Evolutionary conservation across 2,888 invertebrate species (phyloP), one percentile per base, ranked within the genome.

Genomic region (Lamproptera curius): DNA sequence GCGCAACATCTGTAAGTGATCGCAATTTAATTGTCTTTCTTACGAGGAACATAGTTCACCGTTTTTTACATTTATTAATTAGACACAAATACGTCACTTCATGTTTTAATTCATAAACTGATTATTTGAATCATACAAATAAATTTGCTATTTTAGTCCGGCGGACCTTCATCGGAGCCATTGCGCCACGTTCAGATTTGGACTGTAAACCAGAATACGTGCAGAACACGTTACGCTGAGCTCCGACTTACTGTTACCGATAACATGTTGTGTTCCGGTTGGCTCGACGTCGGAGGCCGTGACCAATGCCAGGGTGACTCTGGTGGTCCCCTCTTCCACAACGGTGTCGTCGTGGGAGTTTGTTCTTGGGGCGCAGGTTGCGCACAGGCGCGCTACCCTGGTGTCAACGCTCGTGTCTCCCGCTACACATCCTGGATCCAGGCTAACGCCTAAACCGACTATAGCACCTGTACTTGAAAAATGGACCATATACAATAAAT

Each of bases 201-300:
- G 59, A 54, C 62, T 0, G 51, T 73, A 2, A 75, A 73, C 51
- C 65, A 65, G 14, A 42, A 35, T 2, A 50, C 33, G 2, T 77
- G 77, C 55, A 56, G 53, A 17, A 44, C 28, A 2, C 63, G 70
- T n/a, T 72, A 71, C 36, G 57, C 53, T 16, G 39, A 6, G 26
- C 34, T 56, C 2, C 59, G 64, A 13, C 38, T 39, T 1, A 6
- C 45, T 1, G 47, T 76, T 17, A 74, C 65, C 13, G 66, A 56
- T 46, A 74, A 73, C 55, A 76, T 76, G 76, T n/a, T 76, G 52
- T 76, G 75, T 56, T 58, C 69, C 11, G 75, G 75, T n/a, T 64
- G 63, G 62, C 47, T 67, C 2, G 59, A 62, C 37, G 57, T 66
- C 1, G 73, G 73, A 1, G 73, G 73, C 20, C 67, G 70, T 14